A percentile compares a stretch with the other conserved stretches of the same genome.
Evolutionary conservation across 2,888 invertebrate genomes (phyloP).

Genomic region (Peribatodes rhomboidaria): DNA sequence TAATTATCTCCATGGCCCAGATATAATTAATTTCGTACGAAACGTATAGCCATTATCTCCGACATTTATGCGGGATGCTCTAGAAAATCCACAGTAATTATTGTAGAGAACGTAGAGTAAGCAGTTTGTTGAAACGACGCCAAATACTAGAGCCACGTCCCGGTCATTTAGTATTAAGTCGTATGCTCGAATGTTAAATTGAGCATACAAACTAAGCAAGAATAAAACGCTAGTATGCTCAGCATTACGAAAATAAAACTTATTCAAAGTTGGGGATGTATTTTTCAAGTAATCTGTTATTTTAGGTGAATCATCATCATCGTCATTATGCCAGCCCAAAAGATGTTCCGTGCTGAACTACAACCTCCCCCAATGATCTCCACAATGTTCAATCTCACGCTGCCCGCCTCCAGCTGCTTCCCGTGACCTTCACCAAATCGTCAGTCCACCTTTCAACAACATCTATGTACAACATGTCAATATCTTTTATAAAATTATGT

Average conservation of each 20-base stretch:
- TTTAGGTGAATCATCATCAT: no score
- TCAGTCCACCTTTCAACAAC: no score
- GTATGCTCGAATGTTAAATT: slow-evolving; percentile 20
- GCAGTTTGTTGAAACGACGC: slow-evolving; percentile 33
- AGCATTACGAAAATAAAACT: neutral
- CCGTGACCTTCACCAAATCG: no score
- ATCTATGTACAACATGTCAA: no score
- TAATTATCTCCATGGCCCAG: slow-evolving; percentile 17
- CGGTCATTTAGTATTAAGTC: slow-evolving; percentile 29
- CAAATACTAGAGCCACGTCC: slow-evolving; percentile 26
- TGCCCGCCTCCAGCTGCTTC: no score
- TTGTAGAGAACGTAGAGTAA: slow-evolving; percentile 26
- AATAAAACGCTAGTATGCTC: neutral
- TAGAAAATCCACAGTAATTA: slow-evolving; percentile 27
- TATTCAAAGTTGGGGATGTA: no score
- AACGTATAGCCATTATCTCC: slow-evolving; percentile 31
- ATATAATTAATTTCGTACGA: slow-evolving; percentile 27
- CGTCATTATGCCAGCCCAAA: no score
- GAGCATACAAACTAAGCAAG: slow-evolving; percentile 10
- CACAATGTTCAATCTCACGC: no score
- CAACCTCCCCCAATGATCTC: no score
- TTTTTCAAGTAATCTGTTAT: no score
- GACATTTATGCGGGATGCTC: slow-evolving; percentile 22
- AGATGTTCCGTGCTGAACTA: no score
- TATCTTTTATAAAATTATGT: no score